Evolutionary conservation across 1,140 invertebrate genomes (phyloP).

Genomic region (Asobara japonica): DNA sequence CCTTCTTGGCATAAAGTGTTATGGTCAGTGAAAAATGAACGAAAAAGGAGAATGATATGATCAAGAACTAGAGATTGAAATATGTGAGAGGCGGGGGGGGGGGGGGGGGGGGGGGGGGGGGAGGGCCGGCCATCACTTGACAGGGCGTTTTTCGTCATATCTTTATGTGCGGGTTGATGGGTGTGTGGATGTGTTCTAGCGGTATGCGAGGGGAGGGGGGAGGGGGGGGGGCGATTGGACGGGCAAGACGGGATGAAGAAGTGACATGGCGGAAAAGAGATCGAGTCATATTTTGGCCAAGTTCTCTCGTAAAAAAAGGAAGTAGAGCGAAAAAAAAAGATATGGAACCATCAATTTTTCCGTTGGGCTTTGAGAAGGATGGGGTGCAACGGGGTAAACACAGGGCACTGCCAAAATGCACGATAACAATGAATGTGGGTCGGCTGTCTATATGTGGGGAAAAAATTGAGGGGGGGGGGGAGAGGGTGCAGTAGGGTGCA

Average conservation of each 20-base stretch:
- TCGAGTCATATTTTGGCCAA: background rate
- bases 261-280: constrained; percentile 8
- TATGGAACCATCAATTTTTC: constrained; percentile 7
- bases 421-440: constrained; percentile 4
- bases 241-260: constrained; percentile 9
- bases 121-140: constrained; percentile 9
- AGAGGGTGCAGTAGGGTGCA: background rate
- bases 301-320: background rate
- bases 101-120: too few species aligned
- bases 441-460: background rate
- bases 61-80: constrained; percentile 19
- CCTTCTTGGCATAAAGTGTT: too few species aligned
- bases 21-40: constrained; percentile 14
- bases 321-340: background rate
- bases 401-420: constrained; percentile 12
- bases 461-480: background rate
- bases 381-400: background rate
- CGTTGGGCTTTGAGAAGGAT: background rate
- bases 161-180: background rate
- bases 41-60: background rate
- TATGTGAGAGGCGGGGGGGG: too few species aligned
- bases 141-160: background rate
- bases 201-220: background rate
- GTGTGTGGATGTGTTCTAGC: background rate
- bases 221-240: background rate